A percentile compares a stretch with the other conserved stretches of the same genome.
Conservation (phyloP, 1,140 invertebrate genomes). For the Cherax destructor region DNA sequence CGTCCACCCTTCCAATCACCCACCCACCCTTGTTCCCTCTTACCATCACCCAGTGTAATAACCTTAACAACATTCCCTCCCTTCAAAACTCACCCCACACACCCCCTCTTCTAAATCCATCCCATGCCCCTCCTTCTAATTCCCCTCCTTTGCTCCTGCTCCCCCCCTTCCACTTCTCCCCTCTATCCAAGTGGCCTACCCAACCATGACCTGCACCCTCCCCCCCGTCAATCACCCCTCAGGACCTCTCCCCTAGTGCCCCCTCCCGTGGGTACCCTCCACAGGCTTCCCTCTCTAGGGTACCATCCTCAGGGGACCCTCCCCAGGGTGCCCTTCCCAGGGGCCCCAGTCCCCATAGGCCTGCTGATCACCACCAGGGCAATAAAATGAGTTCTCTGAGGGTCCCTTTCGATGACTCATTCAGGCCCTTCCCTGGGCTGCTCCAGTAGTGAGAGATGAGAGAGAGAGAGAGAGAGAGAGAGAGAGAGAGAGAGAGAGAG, state of each 20-base stretch:
- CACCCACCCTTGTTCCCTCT: not conserved
- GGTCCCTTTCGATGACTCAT: constrained; percentile 16
- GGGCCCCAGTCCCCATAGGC: not conserved
- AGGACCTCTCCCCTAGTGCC: not conserved
- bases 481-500: not conserved
- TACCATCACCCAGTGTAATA: not conserved
- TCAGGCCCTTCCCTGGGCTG: not conserved
- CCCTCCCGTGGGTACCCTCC: too few species aligned
- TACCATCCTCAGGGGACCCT: not conserved
- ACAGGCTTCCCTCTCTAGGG: too few species aligned
- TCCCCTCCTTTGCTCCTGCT: not conserved
- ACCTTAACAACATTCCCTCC: not conserved
- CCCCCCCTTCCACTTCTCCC: not conserved
- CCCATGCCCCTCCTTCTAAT: too few species aligned
- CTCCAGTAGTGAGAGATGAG: not conserved
- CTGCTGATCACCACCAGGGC: constrained; percentile 24
- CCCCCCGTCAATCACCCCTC: too few species aligned
- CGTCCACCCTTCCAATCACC: not conserved
- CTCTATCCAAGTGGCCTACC: too few species aligned
- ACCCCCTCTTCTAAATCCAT: too few species aligned
- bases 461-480: not conserved
- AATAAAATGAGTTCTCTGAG: constrained; percentile 11
- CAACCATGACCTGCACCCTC: not conserved
- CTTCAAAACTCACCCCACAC: too few species aligned
- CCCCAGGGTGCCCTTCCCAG: not conserved